Evolutionary conservation across 2,113 vertebrate species (phyloP).

Genomic region (Clarias gariepinus): DNA sequence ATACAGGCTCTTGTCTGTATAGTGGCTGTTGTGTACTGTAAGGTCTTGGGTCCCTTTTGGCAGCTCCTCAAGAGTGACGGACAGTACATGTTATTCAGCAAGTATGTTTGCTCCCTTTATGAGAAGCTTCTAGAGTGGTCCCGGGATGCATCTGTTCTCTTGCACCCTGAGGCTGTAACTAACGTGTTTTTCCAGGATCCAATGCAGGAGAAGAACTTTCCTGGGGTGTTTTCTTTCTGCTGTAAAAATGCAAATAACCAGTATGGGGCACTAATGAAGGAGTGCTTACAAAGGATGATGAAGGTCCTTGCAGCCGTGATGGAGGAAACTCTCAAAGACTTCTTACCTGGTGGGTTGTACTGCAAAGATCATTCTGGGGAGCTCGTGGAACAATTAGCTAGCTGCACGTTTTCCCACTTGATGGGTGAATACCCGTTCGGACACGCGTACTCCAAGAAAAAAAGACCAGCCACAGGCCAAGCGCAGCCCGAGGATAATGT

Average conservation of each 20-base stretch:
- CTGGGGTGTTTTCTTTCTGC: slow-evolving; percentile 69
- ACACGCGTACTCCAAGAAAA: slow-evolving; percentile 34
- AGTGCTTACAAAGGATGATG: slow-evolving; percentile 66
- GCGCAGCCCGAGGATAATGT: background rate
- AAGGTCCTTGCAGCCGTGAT: slow-evolving; percentile 66
- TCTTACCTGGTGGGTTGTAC: slow-evolving; percentile 71
- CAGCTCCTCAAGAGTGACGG: slow-evolving; percentile 73
- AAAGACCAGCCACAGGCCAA: slow-evolving; percentile 30
- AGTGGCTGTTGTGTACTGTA: slow-evolving; percentile 72
- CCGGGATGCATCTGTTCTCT: slow-evolving; percentile 62
- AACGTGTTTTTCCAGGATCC: slow-evolving; percentile 73
- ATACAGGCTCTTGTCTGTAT: slow-evolving; percentile 74
- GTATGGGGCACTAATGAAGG: slow-evolving; percentile 66
- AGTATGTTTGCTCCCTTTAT: slow-evolving; percentile 68
- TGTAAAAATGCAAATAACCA: slow-evolving; percentile 63
- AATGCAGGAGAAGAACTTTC: slow-evolving; percentile 67
- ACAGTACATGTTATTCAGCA: slow-evolving; percentile 66
- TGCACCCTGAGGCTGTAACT: slow-evolving; percentile 62
- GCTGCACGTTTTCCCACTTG: slow-evolving; percentile 69
- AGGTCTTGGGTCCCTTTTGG: slow-evolving; percentile 76
- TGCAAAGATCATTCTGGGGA: slow-evolving; percentile 58
- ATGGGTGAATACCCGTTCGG: slow-evolving; percentile 70
- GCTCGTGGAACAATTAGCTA: slow-evolving; percentile 53
- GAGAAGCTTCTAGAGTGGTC: slow-evolving; percentile 73
- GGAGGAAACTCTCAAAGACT: slow-evolving; percentile 69